Evolutionary conservation across 2,888 invertebrate species (phyloP), one percentile per base, ranked within the genome.

Genomic region (Eupithecia pulchellata): DNA sequence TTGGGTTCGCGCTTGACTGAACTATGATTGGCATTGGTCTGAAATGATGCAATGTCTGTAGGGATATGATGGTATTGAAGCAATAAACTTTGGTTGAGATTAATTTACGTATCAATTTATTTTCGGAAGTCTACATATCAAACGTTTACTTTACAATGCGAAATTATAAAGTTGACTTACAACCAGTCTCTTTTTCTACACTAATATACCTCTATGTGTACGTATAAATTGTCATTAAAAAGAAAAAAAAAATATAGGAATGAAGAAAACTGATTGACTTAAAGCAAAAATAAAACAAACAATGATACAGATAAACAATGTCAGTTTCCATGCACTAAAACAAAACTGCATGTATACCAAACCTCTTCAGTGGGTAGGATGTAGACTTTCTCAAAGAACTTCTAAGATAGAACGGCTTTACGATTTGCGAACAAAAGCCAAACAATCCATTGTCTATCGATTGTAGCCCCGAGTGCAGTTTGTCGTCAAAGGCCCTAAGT

Each of bases 361-460:
- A 84, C 84, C 72, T 83, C 86, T 87, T 84, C 83, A 86, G 80
- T 79, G 76, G 81, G 84, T 82, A 86, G 84, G 83, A 72, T 81
- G 84, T 82, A 84, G 84, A 85, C 82, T 79, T 82, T 86, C 83
- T 86, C 88, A 88, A 90, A 90, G 89, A 87, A 88, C 82, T 87
- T 78, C 79, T 84, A 84, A 88, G 86, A 85, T 84, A 84, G 82
- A 86, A 86, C 61, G 83, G 84, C 86, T 91, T 87, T 89, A 88
- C 89, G 88, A 89, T 90, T 89, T 89, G 84, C 82, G 86, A 90
- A 91, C 90, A 91, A 91, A 91, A 89, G 88, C 84, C 86, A 90
- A 91, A 90, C 91, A 91, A 88, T 90, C 89, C 86, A 89, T 91
- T 91, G 91, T 91, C 88, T 90, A 91, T 91, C 86, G 91, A 89